Evolutionary conservation across 1,140 invertebrate species (phyloP).

Genomic region (Anoplolepis gracilipes): DNA sequence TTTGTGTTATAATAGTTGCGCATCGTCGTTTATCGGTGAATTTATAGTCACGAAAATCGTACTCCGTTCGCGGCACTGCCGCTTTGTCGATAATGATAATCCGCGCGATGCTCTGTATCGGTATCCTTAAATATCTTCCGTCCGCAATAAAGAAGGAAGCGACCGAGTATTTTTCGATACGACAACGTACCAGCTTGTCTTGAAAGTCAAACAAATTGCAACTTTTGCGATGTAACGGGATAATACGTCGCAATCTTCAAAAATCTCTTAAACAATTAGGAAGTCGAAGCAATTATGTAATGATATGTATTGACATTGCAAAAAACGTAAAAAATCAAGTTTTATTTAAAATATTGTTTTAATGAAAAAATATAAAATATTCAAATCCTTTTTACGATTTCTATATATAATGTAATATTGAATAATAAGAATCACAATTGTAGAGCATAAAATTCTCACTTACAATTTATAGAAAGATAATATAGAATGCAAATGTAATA

Average conservation of each 20-base stretch:
- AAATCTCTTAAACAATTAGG: background rate
- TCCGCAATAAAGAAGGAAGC: background rate
- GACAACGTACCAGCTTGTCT: background rate
- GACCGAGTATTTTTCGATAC: background rate
- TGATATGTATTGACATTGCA: background rate
- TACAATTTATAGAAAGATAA: too few species aligned
- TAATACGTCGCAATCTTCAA: background rate
- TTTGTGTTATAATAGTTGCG: background rate
- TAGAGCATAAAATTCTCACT: too few species aligned
- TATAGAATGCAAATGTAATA: too few species aligned
- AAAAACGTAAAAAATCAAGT: background rate
- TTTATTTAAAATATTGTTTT: too few species aligned
- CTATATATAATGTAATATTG: too few species aligned
- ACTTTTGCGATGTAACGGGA: background rate
- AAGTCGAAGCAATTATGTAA: background rate
- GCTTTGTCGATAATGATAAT: constrained; percentile 2
- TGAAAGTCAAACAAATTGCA: background rate
- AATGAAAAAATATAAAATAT: too few species aligned
- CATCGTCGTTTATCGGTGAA: background rate
- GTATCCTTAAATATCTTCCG: background rate
- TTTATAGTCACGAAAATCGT: background rate
- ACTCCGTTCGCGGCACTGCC: background rate
- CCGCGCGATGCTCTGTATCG: background rate
- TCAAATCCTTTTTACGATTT: too few species aligned
- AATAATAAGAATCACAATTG: too few species aligned